These are phyloP conservation scores for Carduelis carduelis DNA, from an alignment of 2,797 vertebrate species.

Conservation along the genomic window DNA sequence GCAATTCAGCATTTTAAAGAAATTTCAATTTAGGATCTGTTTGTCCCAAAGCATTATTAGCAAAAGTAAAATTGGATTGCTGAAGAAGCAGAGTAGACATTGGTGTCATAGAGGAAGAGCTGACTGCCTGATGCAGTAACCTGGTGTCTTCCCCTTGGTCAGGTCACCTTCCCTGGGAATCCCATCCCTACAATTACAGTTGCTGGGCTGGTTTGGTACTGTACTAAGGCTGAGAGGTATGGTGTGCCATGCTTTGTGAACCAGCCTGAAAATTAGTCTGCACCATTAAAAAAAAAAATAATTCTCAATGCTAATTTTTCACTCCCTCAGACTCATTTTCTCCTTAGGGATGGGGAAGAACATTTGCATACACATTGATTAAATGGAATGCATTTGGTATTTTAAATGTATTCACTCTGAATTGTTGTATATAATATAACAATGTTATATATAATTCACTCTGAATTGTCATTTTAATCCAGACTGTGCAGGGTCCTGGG, in stretches of 20 bases:
- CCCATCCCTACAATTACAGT: not conserved
- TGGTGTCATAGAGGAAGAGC: not conserved
- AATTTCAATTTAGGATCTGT: not conserved
- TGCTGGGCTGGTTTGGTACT: not conserved
- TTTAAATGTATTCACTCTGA: conserved; percentile 13
- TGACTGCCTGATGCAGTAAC: not conserved
- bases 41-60: not conserved
- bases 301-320: not conserved
- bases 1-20: not conserved
- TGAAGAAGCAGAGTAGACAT: not conserved
- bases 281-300: not conserved
- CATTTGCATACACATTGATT: not conserved
- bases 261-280: not conserved
- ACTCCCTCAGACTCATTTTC: not conserved
- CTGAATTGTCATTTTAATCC: conserved; percentile 24
- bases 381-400: not conserved
- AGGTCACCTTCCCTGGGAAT: not conserved
- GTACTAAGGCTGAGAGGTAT: not conserved
- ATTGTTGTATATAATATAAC: not conserved
- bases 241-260: not conserved
- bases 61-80: not conserved
- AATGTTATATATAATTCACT: not conserved
- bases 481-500: not conserved
- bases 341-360: not conserved
- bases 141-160: not conserved